These are phyloP conservation scores for Vireo altiloquus DNA, from an alignment of 2,113 vertebrate genomes.

Conservation along the genomic window DNA sequence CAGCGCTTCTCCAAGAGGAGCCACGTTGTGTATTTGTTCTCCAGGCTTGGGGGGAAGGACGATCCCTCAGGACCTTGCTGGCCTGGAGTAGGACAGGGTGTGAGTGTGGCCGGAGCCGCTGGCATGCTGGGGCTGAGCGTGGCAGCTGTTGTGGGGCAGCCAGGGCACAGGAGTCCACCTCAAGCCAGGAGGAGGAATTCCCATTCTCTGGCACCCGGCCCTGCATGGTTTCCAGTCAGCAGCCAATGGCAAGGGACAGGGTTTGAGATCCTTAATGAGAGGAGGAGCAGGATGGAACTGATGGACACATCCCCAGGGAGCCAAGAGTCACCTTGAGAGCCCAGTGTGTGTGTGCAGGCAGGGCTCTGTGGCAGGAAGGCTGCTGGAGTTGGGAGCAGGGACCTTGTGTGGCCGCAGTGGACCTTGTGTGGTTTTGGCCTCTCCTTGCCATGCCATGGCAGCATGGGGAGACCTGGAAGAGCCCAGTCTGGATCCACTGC, in stretches of 20 bases:
- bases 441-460: neutral
- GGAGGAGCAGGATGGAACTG: neutral
- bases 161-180: neutral
- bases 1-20: neutral
- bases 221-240: neutral
- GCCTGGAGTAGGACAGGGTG: neutral
- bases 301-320: neutral
- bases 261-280: neutral
- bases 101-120: accelerated
- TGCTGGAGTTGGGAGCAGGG: neutral
- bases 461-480: neutral
- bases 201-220: neutral
- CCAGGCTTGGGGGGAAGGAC: neutral
- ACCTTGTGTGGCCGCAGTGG: neutral
- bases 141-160: neutral
- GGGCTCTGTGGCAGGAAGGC: neutral
- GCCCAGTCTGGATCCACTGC: accelerated
- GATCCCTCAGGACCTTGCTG: neutral
- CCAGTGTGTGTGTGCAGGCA: neutral
- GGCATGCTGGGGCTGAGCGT: neutral
- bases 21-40: accelerated
- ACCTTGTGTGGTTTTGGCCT: neutral
- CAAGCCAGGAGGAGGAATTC: neutral
- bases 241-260: neutral
- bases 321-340: neutral